These are phyloP conservation scores for Clarias batrachus DNA, from an alignment of 2,113 vertebrate genomes.

Conservation along the genomic window DNA sequence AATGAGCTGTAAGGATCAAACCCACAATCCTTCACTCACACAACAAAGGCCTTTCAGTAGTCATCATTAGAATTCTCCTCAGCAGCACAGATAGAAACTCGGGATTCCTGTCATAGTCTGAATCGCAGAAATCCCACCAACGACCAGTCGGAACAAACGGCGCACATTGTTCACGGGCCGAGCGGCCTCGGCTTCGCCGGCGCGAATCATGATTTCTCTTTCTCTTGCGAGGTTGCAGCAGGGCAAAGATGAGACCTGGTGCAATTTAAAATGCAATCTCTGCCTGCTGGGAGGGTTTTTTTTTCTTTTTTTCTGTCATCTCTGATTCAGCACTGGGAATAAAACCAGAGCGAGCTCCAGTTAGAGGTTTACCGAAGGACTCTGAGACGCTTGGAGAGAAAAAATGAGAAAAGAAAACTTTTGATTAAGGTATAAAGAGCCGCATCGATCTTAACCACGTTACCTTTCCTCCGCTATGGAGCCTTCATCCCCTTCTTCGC, in stretches of 20 bases:
- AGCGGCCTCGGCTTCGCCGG: not conserved
- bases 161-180: conserved; percentile 41
- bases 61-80: conserved; percentile 31
- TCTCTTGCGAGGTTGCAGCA: not conserved
- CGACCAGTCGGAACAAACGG: conserved; percentile 26
- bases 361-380: not conserved
- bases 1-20: conserved; percentile 10
- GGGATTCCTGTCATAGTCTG: conserved; percentile 48
- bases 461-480: conserved; percentile 63
- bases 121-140: conserved; percentile 47
- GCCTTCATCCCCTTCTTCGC: conserved; percentile 57
- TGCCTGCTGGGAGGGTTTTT: not conserved
- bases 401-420: not conserved
- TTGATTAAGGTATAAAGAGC: not conserved
- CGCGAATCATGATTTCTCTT: not conserved
- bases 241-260: not conserved
- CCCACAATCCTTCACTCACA: conserved; percentile 2
- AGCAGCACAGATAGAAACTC: not conserved
- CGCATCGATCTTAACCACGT: not conserved
- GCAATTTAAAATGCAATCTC: not conserved
- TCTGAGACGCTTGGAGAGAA: not conserved
- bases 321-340: not conserved
- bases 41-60: conserved; percentile 33
- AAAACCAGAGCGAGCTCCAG: not conserved
- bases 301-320: not conserved